Conservation (phyloP, 64 coral and sea anemone species). For the Pocillopora damicornis region DNA sequence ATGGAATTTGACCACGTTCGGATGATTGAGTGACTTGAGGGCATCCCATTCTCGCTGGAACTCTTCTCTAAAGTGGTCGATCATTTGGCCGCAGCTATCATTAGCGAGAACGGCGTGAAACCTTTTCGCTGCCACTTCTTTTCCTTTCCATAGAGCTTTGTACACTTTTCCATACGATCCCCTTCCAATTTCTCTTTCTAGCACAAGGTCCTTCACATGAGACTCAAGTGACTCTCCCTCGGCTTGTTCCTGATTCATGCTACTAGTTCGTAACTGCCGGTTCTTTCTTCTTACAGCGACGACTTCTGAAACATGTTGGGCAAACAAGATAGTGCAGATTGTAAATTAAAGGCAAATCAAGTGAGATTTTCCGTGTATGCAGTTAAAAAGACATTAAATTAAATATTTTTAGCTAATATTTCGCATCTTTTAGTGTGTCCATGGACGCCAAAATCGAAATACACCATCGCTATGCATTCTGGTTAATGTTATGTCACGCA, state of each 20-base stretch:
- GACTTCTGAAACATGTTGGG: background rate
- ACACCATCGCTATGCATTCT: background rate
- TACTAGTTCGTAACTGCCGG: background rate
- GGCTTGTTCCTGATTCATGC: background rate
- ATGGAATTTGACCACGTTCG: constrained; percentile 74
- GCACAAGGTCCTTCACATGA: constrained; percentile 4
- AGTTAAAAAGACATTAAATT: too few relatives aligned
- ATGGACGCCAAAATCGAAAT: background rate
- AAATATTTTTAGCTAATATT: too few relatives aligned
- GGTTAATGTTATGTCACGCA: background rate
- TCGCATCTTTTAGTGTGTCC: too few relatives aligned
- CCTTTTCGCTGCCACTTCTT: constrained; percentile 62
- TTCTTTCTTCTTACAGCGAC: too few relatives aligned
- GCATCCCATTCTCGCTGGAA: constrained; percentile 74
- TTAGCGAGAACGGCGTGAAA: constrained; percentile 59
- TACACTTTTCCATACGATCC: constrained; percentile 86
- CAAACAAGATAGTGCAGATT: background rate
- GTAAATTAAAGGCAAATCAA: too few relatives aligned
- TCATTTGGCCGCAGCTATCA: constrained; percentile 37
- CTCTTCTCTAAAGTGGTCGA: constrained; percentile 45
- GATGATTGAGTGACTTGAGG: constrained; percentile 57
- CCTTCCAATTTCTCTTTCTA: constrained; percentile 51
- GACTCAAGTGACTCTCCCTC: constrained; percentile 18
- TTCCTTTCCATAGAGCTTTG: constrained; percentile 62
- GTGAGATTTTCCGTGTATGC: too few relatives aligned